Evolutionary conservation across 53 echinoderm and acorn worm species (phyloP).

Genomic region (Mesocentrotus franciscanus): DNA sequence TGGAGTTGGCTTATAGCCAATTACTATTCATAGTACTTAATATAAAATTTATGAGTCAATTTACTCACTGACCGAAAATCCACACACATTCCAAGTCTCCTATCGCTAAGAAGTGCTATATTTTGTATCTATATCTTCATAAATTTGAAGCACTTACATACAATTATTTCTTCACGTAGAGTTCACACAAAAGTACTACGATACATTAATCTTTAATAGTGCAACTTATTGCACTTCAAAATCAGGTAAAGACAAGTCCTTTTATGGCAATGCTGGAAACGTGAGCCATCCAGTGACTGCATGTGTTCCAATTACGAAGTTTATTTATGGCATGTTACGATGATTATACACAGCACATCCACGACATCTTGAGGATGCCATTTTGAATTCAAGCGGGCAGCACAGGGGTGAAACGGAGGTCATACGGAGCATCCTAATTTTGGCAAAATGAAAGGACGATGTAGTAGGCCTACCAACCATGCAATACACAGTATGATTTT

Average conservation of each 20-base stretch:
- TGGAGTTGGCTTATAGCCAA: background rate
- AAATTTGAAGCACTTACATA: background rate
- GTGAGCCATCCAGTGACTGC: background rate
- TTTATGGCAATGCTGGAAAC: background rate
- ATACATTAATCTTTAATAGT: no score
- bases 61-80: background rate
- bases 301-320: background rate
- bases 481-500: background rate
- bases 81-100: background rate
- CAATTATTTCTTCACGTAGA: background rate
- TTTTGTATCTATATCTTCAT: background rate
- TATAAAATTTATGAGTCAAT: conserved; percentile 17
- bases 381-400: background rate
- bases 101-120: background rate
- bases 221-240: no score
- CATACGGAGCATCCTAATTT: background rate
- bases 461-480: background rate
- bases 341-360: background rate
- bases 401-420: background rate
- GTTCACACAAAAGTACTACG: no score
- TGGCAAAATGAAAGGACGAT: background rate
- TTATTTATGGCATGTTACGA: background rate
- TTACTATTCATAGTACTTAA: conserved; percentile 23
- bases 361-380: background rate
- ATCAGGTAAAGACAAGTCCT: background rate